Base-by-base conservation (phyloP, 92 coral and sea anemone species). In the Phenganax subtilis region DNA sequence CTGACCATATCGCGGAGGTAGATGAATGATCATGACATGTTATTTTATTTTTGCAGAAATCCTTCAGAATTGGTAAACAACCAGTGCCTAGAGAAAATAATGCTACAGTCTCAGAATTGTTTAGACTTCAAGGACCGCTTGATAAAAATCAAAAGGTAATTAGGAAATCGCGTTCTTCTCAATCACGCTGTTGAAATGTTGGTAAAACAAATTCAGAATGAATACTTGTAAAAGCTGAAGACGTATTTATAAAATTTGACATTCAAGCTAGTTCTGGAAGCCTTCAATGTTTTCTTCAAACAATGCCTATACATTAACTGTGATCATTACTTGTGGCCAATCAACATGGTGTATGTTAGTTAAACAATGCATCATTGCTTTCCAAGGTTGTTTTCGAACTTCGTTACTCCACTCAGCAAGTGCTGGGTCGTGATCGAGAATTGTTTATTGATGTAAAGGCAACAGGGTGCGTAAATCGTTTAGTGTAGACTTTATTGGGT, bases 51-150 rank as follows among this genome's bases (percentile, higher is more conserved):
- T 74, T 15, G 17, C 30, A 74, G 79, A 10, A 20, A 54, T 15
- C 31, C 8, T 29, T 74, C 79, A 76, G 66, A 20, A 47, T 76
- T 17, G 54, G 8, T 14, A 25, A 58, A 75, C 81, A 68, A 57
- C 20, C 20, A 55, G 20, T 76, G n/a, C n/a, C 51, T 60, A 55
- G 17, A 6, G 65, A 63, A 0, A 55, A 76, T 15, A 17, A 1
- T 8, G 20, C 65, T 17, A 55, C 81, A 27, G 12, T 37, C 47
- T 37, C 77, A 58, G 69, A 76, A 44, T 1, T 12, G 37, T 78
- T 78, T 53, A 61, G 58, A 51, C 9, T 63, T 12, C 66, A 14
- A 61, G 82, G 82, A 5, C 71, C 67, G 55, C 71, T 78, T 60
- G 67, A 44, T 17, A 51, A n/a, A 15, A 52, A 67, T 44, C 59